Evolutionary conservation across 2,113 vertebrate genomes (phyloP), one percentile per base, ranked within the genome.

Genomic region (Himantopus leucocephalus): DNA sequence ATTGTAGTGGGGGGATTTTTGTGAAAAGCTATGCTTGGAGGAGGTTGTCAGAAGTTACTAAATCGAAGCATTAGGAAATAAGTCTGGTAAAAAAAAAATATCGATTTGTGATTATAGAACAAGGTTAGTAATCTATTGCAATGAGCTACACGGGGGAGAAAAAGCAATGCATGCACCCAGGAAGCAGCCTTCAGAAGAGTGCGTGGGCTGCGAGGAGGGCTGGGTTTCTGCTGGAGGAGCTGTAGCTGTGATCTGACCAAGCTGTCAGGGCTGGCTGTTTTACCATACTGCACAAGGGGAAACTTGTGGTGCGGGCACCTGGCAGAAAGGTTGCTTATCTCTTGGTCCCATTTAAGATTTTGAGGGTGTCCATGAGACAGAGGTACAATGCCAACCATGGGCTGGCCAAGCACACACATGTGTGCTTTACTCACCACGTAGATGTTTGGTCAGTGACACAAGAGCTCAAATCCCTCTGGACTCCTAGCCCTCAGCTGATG

Each of bases 201-300:
- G 1, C 0, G 3, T 2, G 21, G 63, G 75, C 62, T 90, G 67
- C 1, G 1, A 58, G 80, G 68, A 80, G 22, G 19, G 53, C 30
- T 43, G 47, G 16, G 8, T 8, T 74, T 55, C 76, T 78, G 58
- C 64, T 3, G 0, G 27, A 64, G 56, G 10, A 30, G 27, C 39
- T 2, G 0, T 26, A 32, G n/a, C 58, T 2, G 1, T 19, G 50
- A 27, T 34, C 56, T 23, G 12, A 18, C 39, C 0, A 1, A 39
- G 58, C 20, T 2, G 1, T 5, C 30, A 50, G 62, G 32, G 13
- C 6, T 32, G 47, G 18, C 4, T 3, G 4, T 48, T 81, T 32
- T 72, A 47, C 29, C 58, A 45, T 52, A 43, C 45, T 1, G 6
- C 29, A 22, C 29, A 14, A 43, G 22, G 32, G 19, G 37, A 27